A percentile compares a stretch with the other conserved stretches of the same genome.
Evolutionary conservation across 2,797 vertebrate species (phyloP).

Genomic region (Sebastes vulpes): DNA sequence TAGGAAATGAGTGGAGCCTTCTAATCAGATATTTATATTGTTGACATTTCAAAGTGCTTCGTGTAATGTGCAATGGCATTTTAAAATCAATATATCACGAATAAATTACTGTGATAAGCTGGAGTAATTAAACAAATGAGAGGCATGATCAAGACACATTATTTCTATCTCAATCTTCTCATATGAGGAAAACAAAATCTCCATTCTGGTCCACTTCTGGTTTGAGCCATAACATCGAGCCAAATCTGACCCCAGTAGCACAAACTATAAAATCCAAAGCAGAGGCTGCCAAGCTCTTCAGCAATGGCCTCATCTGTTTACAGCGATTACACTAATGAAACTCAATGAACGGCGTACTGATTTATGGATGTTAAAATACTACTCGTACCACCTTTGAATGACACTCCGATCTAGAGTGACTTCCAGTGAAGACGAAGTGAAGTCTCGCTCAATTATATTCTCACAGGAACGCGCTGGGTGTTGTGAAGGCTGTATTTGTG

Average conservation of each 20-base stretch:
- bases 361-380: not conserved
- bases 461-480: constrained; percentile 48
- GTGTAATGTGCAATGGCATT: not conserved
- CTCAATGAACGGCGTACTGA: not conserved
- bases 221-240: not conserved
- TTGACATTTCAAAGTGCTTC: not conserved
- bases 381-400: not conserved
- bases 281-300: not conserved
- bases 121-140: not conserved
- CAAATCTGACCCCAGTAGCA: not conserved
- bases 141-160: not conserved
- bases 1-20: not conserved
- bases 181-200: not conserved
- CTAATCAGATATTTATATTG: not conserved
- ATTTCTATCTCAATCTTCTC: not conserved
- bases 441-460: constrained; percentile 18
- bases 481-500: constrained; percentile 30
- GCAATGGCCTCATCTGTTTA: not conserved
- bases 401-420: not conserved
- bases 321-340: not conserved
- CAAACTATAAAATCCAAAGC: not conserved
- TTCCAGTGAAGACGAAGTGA: constrained; percentile 8
- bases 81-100: constrained; percentile 1
- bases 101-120: not conserved
- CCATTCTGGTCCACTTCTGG: no score